Evolutionary conservation across 2,113 vertebrate genomes (phyloP), one percentile per base, ranked within the genome.

Genomic region (Ictalurus punctatus): DNA sequence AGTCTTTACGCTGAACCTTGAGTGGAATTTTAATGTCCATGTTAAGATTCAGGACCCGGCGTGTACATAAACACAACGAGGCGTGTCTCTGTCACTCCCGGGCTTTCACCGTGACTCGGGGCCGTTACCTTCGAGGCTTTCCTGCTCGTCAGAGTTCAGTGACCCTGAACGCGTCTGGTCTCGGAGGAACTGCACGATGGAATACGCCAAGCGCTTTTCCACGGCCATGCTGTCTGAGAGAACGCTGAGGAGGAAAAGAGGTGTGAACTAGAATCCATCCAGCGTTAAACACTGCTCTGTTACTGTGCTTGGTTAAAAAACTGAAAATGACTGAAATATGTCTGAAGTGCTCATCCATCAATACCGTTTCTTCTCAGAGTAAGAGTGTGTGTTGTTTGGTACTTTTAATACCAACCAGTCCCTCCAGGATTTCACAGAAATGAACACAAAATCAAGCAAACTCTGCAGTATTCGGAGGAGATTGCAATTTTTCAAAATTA

Each of bases 171-270:
- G 96, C 90, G 97, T 98, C 94, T 99, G 98, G 91, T 99, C 98
- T 94, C 97, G 95, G 90, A 99, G 96, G 95, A 99, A 99, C 94
- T 97, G 97, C 92, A 99, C 97, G 89, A 99, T 96, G 82, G 98
- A 97, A 95, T 97, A 99, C 83, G 98, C 98, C 82, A 99, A 92
- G 87, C 95, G 97, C 93, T 98, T 98, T 93, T 99, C 95, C 76
- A 97, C 97, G 76, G 98, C 97, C 98, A 99, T 99, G 92, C 94
- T 98, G 86, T 87, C 92, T 91, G 56, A 84, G 90, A 91, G 44
- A 90, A 90, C 92, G 83, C 61, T 54, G 89, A 65, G 54, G 54
- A 85, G 83, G 88, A n/a, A n/a, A n/a, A 76, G 37, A 44, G 69
- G 30, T 19, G 16, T 19, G 37, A 73, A 79, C 34, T 30, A 7